A percentile compares a stretch with the other conserved stretches of the same genome.
Conservation (phyloP, 2,888 invertebrate genomes). For the Drosophila macrospina region DNA sequence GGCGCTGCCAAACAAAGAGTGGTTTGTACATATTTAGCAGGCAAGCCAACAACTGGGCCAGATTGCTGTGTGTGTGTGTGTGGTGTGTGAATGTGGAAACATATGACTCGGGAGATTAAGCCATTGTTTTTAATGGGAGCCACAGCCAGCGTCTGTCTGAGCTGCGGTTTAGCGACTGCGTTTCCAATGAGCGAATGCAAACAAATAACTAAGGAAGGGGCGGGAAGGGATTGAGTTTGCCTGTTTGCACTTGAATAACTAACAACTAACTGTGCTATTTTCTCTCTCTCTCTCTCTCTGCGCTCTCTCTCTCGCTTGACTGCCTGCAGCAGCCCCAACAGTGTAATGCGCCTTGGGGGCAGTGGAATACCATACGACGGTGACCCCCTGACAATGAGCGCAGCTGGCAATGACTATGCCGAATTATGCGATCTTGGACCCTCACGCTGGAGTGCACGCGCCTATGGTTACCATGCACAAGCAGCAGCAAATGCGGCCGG, state of each 20-base stretch:
- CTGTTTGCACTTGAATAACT: slow-evolving; percentile 38
- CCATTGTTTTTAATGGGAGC: slow-evolving; percentile 74
- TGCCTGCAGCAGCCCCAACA: slow-evolving; percentile 66
- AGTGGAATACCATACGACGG: slow-evolving; percentile 84
- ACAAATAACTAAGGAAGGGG: slow-evolving; percentile 19
- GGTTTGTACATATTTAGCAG: slow-evolving; percentile 17
- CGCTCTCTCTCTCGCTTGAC: too few species aligned
- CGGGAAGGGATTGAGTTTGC: neutral
- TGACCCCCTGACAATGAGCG: slow-evolving; percentile 86
- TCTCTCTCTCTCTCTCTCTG: neutral
- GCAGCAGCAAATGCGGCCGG: slow-evolving; percentile 69
- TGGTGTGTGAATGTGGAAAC: slow-evolving; percentile 32
- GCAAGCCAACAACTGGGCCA: slow-evolving; percentile 46
- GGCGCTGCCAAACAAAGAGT: slow-evolving; percentile 45
- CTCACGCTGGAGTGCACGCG: slow-evolving; percentile 85
- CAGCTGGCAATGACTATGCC: slow-evolving; percentile 86
- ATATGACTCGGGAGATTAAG: slow-evolving; percentile 79
- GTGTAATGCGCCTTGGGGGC: slow-evolving; percentile 84
- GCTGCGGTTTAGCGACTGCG: slow-evolving; percentile 70
- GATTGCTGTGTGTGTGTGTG: slow-evolving; percentile 19
- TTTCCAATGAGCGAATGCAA: slow-evolving; percentile 49
- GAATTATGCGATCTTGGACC: slow-evolving; percentile 86
- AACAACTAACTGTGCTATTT: slow-evolving; percentile 31
- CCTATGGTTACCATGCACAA: slow-evolving; percentile 83
- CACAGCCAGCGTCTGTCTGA: slow-evolving; percentile 60